A percentile compares a stretch with the other conserved stretches of the same genome.
Evolutionary conservation across 2,113 vertebrate genomes (phyloP).

Genomic region (Toxostoma redivivum): DNA sequence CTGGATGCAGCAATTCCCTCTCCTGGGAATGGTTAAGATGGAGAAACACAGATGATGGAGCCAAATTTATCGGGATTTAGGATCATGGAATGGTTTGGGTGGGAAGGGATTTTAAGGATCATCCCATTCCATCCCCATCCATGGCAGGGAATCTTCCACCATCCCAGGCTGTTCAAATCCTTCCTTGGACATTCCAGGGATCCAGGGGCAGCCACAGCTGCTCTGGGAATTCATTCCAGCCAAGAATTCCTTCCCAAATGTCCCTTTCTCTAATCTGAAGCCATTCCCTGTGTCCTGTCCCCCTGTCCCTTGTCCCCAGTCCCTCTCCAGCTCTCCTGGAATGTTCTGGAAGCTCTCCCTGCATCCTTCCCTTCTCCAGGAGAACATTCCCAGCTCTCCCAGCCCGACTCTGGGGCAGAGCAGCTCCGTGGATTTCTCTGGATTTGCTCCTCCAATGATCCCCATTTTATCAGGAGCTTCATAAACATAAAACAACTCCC

Average conservation of each 20-base stretch:
- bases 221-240: too few species aligned
- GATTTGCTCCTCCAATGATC: neutral
- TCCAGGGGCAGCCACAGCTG: too few species aligned
- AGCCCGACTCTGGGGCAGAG: neutral
- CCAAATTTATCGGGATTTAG: neutral
- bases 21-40: neutral
- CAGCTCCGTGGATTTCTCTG: neutral
- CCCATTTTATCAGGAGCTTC: neutral
- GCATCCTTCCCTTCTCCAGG: neutral
- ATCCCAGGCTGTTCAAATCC: rapidly evolving
- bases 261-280: too few species aligned
- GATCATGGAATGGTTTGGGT: neutral
- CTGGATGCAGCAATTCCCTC: neutral
- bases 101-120: neutral
- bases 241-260: neutral
- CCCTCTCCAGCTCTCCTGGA: neutral
- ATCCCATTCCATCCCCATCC: neutral
- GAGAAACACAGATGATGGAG: neutral
- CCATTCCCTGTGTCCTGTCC: neutral
- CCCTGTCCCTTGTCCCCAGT: neutral
- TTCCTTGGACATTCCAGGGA: neutral
- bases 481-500: neutral
- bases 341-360: neutral
- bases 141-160: rapidly evolving
- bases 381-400: rapidly evolving